Evolutionary conservation across 30 jellyfish, hydroid and myxozoan genomes (phyloP), one percentile per base, ranked within the genome.

Genomic region (Nemopilema nomurai): DNA sequence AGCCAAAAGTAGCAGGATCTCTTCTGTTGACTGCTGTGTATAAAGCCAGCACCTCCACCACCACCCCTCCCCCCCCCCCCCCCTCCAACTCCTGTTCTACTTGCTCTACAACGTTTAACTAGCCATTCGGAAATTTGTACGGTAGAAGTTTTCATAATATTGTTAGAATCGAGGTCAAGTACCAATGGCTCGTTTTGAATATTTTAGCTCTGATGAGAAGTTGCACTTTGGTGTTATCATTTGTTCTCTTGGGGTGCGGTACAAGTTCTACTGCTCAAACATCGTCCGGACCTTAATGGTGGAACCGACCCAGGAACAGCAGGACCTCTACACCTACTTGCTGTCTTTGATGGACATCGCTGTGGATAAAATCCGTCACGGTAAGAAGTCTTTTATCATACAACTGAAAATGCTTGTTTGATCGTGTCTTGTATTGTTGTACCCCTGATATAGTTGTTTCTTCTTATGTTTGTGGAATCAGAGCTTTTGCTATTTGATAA

Each of bases 201-300:
- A 50, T 62, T 73, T 68, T 63, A 94, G 99, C 87, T 94, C 99
- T 68, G 99, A 94, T 19, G 99, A 94, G 28, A 89, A 90, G 51
- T 82, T 94, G 53, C 90, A 94, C 78, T 94, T 94, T 80, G 99
- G 99, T 28, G 97, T 94, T n/a, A 94, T 94, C 23, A 82, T 97
- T 27, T 94, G 99, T 66, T 89, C 96, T 17, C 89, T 96, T 30
- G 99, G 99, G 13, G 99, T 96, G 63, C 90, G 99, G 19, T 96
- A 96, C 89, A 91, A 93, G 67, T 96, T 90, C 81, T 96, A 96
- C 76, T 96, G 99, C 74, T 91, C 99, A 21, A 90, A 89, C 81
- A 86, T 96, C 62, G 98, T 89, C 1, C 90, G 99, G 24, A 96
- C 98, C 0, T 85, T 96, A 49, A 96, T 96, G 99, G 98, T 96